Conservation (phyloP, 1,140 invertebrate species). For the Sipha flava region DNA sequence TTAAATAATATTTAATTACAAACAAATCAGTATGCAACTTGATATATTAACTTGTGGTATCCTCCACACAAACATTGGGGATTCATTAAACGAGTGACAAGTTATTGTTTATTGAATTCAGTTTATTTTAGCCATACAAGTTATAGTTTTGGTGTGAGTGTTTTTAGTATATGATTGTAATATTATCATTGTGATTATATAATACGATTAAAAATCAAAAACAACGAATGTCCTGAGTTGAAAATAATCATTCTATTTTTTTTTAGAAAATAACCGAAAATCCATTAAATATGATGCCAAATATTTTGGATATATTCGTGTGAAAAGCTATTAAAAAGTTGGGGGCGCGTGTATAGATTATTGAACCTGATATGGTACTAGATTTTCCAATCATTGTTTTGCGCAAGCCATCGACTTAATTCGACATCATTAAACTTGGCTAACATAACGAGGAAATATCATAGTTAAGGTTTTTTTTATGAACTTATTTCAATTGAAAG, state of each 20-base stretch:
- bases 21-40: not conserved
- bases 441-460: not conserved
- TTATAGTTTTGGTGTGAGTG: not conserved
- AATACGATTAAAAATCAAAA: not conserved
- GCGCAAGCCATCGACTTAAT: not conserved
- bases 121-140: not conserved
- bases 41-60: not conserved
- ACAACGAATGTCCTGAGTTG: not conserved
- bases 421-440: slow-evolving; percentile 6
- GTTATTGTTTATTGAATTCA: not conserved
- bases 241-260: not conserved
- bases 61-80: not conserved
- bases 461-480: not conserved
- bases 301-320: not conserved
- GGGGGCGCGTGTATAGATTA: not conserved
- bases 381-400: not conserved
- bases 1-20: too few species aligned
- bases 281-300: not conserved
- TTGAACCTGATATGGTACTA: not conserved
- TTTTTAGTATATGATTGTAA: not conserved
- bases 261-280: not conserved
- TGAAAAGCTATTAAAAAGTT: slow-evolving; percentile 13
- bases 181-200: too few species aligned
- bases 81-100: not conserved
- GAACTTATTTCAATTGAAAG: not conserved